A percentile compares a stretch with the other conserved stretches of the same genome.
Conservation (phyloP, 2,888 invertebrate genomes). For the Leptinotarsa haldemani region DNA sequence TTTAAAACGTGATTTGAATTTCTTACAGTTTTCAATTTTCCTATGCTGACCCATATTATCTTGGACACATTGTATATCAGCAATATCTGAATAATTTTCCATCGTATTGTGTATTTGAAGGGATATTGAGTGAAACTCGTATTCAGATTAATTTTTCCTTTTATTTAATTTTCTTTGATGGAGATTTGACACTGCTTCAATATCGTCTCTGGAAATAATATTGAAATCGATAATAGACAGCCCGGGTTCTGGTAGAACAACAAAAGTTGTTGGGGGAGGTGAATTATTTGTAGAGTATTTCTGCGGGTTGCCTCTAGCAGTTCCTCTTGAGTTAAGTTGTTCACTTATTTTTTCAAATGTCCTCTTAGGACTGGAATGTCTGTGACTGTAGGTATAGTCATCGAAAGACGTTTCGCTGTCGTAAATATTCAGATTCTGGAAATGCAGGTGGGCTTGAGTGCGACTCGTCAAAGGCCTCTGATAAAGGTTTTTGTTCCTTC, state of each 20-base stretch:
- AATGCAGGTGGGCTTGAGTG: slow-evolving; percentile 68
- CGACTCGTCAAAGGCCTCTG: slow-evolving; percentile 67
- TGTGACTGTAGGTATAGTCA: slow-evolving; percentile 58
- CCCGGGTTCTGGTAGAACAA: slow-evolving; percentile 71
- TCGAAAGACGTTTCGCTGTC: slow-evolving; percentile 69
- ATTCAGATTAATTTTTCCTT: background rate
- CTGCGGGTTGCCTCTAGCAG: slow-evolving; percentile 41
- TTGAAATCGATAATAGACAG: slow-evolving; percentile 81
- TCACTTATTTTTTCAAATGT: slow-evolving; percentile 51
- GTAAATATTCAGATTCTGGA: slow-evolving; percentile 69
- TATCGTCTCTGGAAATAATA: slow-evolving; percentile 68
- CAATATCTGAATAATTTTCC: too few relatives aligned
- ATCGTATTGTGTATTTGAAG: too few relatives aligned
- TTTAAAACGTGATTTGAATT: too few relatives aligned
- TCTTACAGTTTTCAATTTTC: too few relatives aligned
- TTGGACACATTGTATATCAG: too few relatives aligned
- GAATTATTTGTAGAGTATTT: slow-evolving; percentile 41
- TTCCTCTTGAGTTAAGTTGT: slow-evolving; percentile 47
- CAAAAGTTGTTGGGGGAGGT: slow-evolving; percentile 59
- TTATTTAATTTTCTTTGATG: slow-evolving; percentile 45
- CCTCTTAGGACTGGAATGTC: slow-evolving; percentile 56
- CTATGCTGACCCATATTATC: too few relatives aligned
- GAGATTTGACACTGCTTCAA: slow-evolving; percentile 52
- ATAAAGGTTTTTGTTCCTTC: slow-evolving; percentile 59
- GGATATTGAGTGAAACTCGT: background rate